Evolutionary conservation across 2,113 vertebrate species (phyloP), one percentile per base, ranked within the genome.

Genomic region (Pterocles orientalis): DNA sequence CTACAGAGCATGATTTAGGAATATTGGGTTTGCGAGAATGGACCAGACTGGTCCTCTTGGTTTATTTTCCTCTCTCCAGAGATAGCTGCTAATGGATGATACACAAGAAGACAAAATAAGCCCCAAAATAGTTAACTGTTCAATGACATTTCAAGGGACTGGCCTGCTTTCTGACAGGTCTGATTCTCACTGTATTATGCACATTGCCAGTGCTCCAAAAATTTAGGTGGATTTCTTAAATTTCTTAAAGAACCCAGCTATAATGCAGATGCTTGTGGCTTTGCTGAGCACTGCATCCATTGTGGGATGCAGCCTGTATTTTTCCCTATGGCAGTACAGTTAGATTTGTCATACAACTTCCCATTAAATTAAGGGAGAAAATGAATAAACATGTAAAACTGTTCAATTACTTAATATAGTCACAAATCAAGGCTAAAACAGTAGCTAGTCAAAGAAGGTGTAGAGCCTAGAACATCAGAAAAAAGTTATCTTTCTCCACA

Each of bases 1-100:
- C 72, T 93, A 94, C 95, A 92, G 61, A 93, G 72, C 61, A 47
- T 86, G 88, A 93, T 96, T 96, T 92, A 96, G 65, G 90, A 92
- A 93, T 92, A 96, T 88, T 86, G 72, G 61, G 72, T 93, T 95
- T 95, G 86, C 95, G 92, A 82, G 72, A 93, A 94, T 41, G 71
- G 94, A 88, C 95, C 88, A 79, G 65, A 53, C 69, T 70, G 62
- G 69, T 79, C 57, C 68, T 83, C 33, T 18, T 85, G 66, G 76
- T 81, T 88, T 93, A 78, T 60, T 75, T 0, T 45, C 57, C 47
- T 92, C 68, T 90, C 76, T 86, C 79, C 65, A 61, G 95, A 90
- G 43, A 36, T 3, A 14, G 34, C 43, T 92, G 41, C 51, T 86
- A 79, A 78, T n/a, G 56, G 81, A 82, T 61, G 69, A 24, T 64